phyloP scores from a whole-genome alignment of 2,797 vertebrate genomes.

The Arnoldichthys spilopterus region DNA sequence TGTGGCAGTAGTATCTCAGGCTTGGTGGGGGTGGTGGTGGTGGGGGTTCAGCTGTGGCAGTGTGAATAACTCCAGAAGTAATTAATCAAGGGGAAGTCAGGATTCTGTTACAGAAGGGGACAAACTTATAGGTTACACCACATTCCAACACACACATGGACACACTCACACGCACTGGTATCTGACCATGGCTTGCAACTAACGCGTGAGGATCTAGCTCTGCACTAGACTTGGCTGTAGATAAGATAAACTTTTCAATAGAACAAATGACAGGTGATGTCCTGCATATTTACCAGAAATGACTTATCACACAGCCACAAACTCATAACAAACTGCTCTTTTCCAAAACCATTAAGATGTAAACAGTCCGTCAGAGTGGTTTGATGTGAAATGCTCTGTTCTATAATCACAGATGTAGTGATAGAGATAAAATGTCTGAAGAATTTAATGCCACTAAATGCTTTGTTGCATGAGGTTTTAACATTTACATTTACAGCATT shows the following conservation, averaged over 20 bases:
- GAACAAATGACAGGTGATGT: background rate
- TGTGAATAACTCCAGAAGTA: slow-evolving; percentile 67
- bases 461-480: too few relatives aligned
- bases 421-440: too few relatives aligned
- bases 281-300: too few relatives aligned
- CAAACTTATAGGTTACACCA: slow-evolving; percentile 54
- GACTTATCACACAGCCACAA: too few relatives aligned
- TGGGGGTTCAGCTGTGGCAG: slow-evolving; percentile 61
- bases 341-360: background rate
- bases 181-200: slow-evolving; percentile 21
- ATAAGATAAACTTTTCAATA: background rate
- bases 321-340: too few relatives aligned
- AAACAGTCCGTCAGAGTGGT: background rate
- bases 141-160: slow-evolving; percentile 52
- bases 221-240: background rate
- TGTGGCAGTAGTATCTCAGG: slow-evolving; percentile 60
- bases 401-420: too few relatives aligned
- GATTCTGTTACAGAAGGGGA: slow-evolving; percentile 69
- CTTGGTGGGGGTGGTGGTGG: slow-evolving; percentile 22
- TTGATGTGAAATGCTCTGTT: too few relatives aligned
- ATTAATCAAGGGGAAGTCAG: slow-evolving; percentile 71
- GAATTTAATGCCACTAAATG: too few relatives aligned
- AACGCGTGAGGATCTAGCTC: background rate
- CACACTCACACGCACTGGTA: slow-evolving; percentile 2
- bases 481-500: too few relatives aligned